Evolutionary conservation across 37 sponge, comb jelly and placozoan species (phyloP).

Genomic region (Spongilla lacustris): DNA sequence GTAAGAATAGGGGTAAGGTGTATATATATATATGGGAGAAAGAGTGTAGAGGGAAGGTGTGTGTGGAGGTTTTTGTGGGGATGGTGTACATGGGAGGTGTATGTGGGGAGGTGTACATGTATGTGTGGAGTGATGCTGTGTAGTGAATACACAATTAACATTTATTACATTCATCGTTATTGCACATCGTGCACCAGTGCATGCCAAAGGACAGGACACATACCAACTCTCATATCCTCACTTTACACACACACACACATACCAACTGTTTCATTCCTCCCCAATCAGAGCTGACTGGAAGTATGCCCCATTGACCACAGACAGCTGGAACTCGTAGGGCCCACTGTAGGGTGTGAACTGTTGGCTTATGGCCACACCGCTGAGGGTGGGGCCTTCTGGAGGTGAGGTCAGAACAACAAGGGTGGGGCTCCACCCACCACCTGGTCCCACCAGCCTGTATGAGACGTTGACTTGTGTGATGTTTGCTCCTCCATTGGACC

Average conservation of each 20-base stretch:
- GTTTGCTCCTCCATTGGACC: neutral
- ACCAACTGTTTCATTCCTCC: neutral
- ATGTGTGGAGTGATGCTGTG: too few species aligned
- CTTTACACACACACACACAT: neutral
- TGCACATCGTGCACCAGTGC: neutral
- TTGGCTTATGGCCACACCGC: neutral
- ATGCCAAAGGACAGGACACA: neutral
- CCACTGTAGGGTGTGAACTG: neutral
- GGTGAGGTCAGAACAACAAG: neutral
- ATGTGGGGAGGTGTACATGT: too few species aligned
- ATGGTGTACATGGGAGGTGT: too few species aligned
- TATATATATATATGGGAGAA: too few species aligned
- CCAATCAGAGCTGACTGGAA: neutral
- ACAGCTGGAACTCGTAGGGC: neutral
- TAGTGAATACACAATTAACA: too few species aligned
- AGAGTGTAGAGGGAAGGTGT: too few species aligned
- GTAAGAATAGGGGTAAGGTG: too few species aligned
- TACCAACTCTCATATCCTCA: neutral
- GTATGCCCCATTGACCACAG: neutral
- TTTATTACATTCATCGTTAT: too few species aligned
- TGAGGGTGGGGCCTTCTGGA: neutral
- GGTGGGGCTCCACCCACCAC: neutral
- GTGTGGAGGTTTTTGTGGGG: too few species aligned
- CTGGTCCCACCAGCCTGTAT: neutral
- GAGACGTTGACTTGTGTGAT: neutral